Conservation (phyloP, 2,797 vertebrate genomes). For the Dromococcyx pavoninus region DNA sequence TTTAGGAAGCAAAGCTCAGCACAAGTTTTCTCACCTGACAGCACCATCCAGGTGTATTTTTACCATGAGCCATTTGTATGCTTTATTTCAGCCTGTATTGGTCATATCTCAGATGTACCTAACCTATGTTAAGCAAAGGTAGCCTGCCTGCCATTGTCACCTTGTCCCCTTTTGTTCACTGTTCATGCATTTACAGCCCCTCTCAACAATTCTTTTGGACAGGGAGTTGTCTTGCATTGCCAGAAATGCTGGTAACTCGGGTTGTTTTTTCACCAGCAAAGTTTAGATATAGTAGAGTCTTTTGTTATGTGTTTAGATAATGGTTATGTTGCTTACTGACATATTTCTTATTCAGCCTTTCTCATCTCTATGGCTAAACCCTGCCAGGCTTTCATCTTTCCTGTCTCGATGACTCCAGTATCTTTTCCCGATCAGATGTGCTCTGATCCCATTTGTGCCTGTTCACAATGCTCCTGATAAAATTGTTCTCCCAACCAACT, state of each 20-base stretch:
- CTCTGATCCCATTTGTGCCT: not conserved
- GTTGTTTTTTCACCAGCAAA: not conserved
- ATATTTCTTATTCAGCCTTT: not conserved
- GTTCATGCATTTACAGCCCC: not conserved
- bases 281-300: not conserved
- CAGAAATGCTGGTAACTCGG: not conserved
- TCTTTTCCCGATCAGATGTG: not conserved
- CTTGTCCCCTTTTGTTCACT: not conserved
- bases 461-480: not conserved
- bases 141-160: not conserved
- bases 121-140: not conserved
- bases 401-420: not conserved
- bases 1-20: not conserved
- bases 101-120: not conserved
- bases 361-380: not conserved
- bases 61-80: not conserved
- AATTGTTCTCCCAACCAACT: not conserved
- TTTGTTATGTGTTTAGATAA: not conserved
- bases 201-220: not conserved
- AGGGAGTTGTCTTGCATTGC: accelerated
- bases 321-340: accelerated
- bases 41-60: not conserved
- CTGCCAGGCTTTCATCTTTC: not conserved
- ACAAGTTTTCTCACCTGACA: not conserved
- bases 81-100: not conserved